These are phyloP conservation scores for Chrysocyon brachyurus DNA, from an alignment of 2,797 vertebrate genomes.

Conservation along the genomic window DNA sequence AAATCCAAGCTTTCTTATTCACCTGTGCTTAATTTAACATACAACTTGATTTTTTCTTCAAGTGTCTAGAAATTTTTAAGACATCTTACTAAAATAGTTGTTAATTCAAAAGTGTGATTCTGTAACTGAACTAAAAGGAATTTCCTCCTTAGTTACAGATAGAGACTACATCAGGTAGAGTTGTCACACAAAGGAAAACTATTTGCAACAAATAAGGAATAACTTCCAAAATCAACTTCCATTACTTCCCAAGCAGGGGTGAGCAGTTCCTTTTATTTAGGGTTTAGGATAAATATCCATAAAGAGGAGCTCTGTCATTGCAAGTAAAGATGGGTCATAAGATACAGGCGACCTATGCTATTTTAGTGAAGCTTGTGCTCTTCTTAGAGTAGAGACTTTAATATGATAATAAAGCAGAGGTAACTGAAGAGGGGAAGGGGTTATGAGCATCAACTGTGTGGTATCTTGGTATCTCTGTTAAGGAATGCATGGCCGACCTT, in stretches of 20 bases:
- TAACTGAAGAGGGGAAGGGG: not conserved
- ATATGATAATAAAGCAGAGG: not conserved
- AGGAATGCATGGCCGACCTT: not conserved
- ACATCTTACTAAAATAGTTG: slow-evolving; percentile 1
- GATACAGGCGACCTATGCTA: not conserved
- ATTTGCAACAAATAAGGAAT: not conserved
- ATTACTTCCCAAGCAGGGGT: not conserved
- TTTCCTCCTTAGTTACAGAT: not conserved
- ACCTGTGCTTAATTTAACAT: slow-evolving; percentile 27
- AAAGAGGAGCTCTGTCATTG: not conserved
- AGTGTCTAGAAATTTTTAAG: slow-evolving; percentile 46
- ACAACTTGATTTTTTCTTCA: slow-evolving; percentile 21
- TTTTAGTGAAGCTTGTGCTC: not conserved
- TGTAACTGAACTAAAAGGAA: not conserved
- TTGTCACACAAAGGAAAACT: not conserved
- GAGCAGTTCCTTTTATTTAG: not conserved
- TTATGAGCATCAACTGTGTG: not conserved
- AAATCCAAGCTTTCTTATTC: not conserved
- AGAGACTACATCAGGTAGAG: not conserved
- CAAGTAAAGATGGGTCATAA: not conserved
- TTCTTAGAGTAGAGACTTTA: not conserved
- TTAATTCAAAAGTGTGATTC: slow-evolving; percentile 41
- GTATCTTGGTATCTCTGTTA: not conserved
- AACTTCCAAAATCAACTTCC: not conserved
- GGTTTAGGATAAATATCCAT: not conserved